Evolutionary conservation across 2,797 vertebrate genomes (phyloP).

Genomic region (Margarornis squamiger): DNA sequence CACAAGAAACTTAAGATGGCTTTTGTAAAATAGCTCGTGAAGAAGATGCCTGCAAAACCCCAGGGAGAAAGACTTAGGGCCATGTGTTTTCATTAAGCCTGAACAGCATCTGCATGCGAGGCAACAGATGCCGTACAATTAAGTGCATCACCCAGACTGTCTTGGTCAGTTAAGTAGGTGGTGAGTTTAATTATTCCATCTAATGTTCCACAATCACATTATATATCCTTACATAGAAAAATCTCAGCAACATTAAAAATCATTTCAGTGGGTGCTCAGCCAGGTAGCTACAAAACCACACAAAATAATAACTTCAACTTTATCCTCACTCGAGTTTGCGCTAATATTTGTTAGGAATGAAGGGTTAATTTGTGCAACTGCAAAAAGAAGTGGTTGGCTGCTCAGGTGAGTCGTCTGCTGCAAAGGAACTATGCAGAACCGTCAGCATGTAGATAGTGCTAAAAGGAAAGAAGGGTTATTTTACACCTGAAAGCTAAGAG

Average conservation of each 20-base stretch:
- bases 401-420: neutral
- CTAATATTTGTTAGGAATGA: neutral
- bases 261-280: neutral
- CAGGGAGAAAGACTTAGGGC: neutral
- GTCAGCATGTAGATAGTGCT: neutral
- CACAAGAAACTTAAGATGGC: neutral
- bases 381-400: neutral
- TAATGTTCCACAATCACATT: neutral
- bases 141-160: conserved; percentile 4
- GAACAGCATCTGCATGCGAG: conserved; percentile 12
- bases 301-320: neutral
- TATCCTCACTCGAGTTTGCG: neutral
- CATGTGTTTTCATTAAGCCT: conserved; percentile 32
- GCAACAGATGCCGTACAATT: conserved; percentile 7
- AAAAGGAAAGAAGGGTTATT: neutral
- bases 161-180: conserved; percentile 36
- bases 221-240: neutral
- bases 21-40: conserved; percentile 4
- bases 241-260: neutral
- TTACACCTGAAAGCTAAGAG: neutral
- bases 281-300: neutral
- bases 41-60: neutral
- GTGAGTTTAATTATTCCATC: conserved; percentile 30
- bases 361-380: neutral
- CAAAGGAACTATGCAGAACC: neutral